These are phyloP conservation scores for Lithophane leautieri DNA, from an alignment of 2,888 invertebrate genomes.

Conservation along the genomic window DNA sequence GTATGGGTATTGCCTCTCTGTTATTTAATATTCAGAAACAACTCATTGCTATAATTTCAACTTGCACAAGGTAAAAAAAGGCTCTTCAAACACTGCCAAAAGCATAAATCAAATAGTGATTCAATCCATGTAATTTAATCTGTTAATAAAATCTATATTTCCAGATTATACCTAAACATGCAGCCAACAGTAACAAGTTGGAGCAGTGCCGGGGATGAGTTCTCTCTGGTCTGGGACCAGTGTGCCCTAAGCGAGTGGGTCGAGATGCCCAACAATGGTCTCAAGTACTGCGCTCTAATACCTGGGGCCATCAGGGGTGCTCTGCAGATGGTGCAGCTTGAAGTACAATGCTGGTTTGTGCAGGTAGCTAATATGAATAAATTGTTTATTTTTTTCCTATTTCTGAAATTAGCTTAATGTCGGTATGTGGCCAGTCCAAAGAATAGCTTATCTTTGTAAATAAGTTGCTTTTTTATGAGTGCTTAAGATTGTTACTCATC, in stretches of 20 bases:
- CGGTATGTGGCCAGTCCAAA: not conserved
- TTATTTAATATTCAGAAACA: not conserved
- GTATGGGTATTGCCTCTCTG: no score
- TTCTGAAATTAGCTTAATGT: not conserved
- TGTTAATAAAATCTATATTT: slow-evolving; percentile 49
- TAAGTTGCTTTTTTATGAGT: not conserved
- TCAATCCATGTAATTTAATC: no score
- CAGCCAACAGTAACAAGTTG: slow-evolving; percentile 98
- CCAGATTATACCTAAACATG: slow-evolving; percentile 96
- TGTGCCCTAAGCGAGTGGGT: slow-evolving; percentile 99
- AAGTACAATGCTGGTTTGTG: slow-evolving; percentile 98
- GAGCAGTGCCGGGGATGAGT: slow-evolving; percentile 98
- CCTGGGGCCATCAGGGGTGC: slow-evolving; percentile 98
- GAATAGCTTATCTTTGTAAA: not conserved
- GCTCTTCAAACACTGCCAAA: no score
- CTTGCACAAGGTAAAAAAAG: not conserved
- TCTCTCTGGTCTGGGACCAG: slow-evolving; percentile 97
- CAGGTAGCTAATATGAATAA: slow-evolving; percentile 86
- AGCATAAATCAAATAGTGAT: no score
- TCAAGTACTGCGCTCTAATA: slow-evolving; percentile 98
- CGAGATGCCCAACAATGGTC: slow-evolving; percentile 96
- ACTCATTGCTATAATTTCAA: not conserved
- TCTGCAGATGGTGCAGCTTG: slow-evolving; percentile 99
- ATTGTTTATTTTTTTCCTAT: not conserved
- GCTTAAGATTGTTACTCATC: not conserved